Base-by-base conservation (phyloP, 1,140 invertebrate species). In the Dendroctonus ponderosae region DNA sequence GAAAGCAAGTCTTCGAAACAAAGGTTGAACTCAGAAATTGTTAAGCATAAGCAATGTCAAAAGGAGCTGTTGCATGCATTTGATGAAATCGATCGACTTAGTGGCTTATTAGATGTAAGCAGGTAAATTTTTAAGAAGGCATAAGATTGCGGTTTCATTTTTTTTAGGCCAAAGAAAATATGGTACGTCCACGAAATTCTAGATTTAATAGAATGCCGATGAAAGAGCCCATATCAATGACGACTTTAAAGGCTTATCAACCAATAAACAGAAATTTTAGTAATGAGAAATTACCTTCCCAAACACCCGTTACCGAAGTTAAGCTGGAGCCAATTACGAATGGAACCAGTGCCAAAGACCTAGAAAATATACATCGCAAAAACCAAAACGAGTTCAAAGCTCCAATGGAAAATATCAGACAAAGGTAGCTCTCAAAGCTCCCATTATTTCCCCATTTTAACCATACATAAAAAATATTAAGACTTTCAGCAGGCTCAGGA, bases 1-100 rank as follows among this genome's bases (percentile, higher is more conserved):
- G 89, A 91, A 78, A 82, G 81, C 9, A 91, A 91, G 79, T 90
- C 86, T 69, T 84, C 85, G 59, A 87, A 85, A 64, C 86, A 89
- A 68, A 87, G 90, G 74, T 75, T 91, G 12, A 84, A 87, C 38
- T 70, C 76, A 0, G 89, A 91, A 79, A 83, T 88, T 41, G 79
- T 81, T 40, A 91, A 89, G 67, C 84, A 86, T 54, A 90, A 87
- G 70, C 86, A 89, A 70, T 85, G 86, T 5, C 83, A 90, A 71
- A 85, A 85, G 62, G 83, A 88, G 58, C 80, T 91, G 43, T 82
- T 85, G 39, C 80, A 87, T 40, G 82, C 86, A 8, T 79, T 86
- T 26, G 81, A 76, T 37, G 86, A 87, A 77, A 82, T 86, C 59
- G 83, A 85, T 70, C 82, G 79, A 66, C 74, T 88, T 5, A 82